Conservation (phyloP, 1,140 invertebrate species). For the Drosophila pallidifrons region DNA sequence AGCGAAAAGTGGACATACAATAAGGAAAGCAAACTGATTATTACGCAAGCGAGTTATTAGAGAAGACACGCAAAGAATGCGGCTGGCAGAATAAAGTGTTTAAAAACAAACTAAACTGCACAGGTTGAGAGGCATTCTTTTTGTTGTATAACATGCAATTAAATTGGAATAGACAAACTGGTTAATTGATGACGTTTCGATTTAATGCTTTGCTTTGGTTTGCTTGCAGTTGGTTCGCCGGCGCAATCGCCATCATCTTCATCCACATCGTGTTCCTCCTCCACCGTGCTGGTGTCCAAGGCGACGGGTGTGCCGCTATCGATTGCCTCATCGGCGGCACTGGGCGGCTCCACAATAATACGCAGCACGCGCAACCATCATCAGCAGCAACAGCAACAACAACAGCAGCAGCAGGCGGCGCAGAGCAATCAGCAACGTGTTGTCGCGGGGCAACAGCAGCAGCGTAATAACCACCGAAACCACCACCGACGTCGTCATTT, state of each 20-base stretch:
- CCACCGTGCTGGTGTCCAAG: slow-evolving; percentile 79
- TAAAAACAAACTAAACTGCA: not conserved
- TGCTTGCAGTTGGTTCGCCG: slow-evolving; percentile 64
- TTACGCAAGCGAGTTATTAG: too few species aligned
- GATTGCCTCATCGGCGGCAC: slow-evolving; percentile 72
- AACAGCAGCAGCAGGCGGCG: slow-evolving; percentile 37
- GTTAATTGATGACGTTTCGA: not conserved
- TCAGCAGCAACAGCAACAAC: slow-evolving; percentile 41
- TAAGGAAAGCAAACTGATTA: too few species aligned
- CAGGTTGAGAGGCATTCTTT: too few species aligned
- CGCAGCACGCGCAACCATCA: slow-evolving; percentile 80
- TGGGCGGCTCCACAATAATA: slow-evolving; percentile 77
- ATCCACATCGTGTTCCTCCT: slow-evolving; percentile 80
- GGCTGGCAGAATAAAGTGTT: too few species aligned
- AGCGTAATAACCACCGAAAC: slow-evolving; percentile 83
- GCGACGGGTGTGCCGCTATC: slow-evolving; percentile 74
- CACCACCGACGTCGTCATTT: slow-evolving; percentile 83
- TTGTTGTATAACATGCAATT: too few species aligned
- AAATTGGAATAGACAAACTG: not conserved
- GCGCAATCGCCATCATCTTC: slow-evolving; percentile 80
- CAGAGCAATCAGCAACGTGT: slow-evolving; percentile 49
- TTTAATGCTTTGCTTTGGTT: not conserved
- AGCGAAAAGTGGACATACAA: too few species aligned
- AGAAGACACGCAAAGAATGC: too few species aligned
- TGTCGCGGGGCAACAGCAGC: slow-evolving; percentile 47